A percentile compares a stretch with the other conserved stretches of the same genome.
phyloP scores from a whole-genome alignment of 2,113 vertebrate genomes.

The Clarias macrocephalus region DNA sequence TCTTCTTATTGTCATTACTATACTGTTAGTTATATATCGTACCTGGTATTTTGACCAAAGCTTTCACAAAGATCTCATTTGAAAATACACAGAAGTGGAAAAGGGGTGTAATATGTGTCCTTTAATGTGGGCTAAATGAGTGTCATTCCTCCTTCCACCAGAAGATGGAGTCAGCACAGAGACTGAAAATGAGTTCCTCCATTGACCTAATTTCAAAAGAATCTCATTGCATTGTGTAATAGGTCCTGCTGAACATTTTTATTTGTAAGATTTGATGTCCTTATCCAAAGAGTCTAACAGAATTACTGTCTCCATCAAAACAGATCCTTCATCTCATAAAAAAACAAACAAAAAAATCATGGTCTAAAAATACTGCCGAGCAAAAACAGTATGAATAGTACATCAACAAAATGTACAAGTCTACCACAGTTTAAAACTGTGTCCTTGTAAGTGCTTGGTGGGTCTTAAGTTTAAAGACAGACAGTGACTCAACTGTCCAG shows the following conservation, averaged over 20 bases:
- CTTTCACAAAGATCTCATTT: too few relatives aligned
- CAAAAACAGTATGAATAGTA: neutral
- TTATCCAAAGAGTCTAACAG: neutral
- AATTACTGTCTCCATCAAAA: neutral
- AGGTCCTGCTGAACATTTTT: slow-evolving; percentile 4
- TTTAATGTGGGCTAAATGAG: neutral
- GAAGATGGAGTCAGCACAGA: slow-evolving; percentile 39
- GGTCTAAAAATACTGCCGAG: neutral
- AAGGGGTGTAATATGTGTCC: too few relatives aligned
- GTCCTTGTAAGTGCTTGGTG: neutral
- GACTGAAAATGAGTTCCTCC: neutral
- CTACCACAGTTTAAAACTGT: neutral
- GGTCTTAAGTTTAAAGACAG: neutral
- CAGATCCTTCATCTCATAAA: neutral
- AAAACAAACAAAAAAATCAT: neutral
- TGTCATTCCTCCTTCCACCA: slow-evolving; percentile 13
- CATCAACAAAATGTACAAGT: neutral
- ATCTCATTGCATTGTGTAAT: slow-evolving; percentile 18
- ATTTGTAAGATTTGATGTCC: neutral
- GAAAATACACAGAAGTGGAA: too few relatives aligned
- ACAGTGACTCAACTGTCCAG: neutral
- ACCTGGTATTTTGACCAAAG: too few relatives aligned
- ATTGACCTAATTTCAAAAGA: slow-evolving; percentile 24
- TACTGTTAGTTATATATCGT: too few relatives aligned
- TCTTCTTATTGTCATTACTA: neutral